These are phyloP conservation scores for Nebria ingens DNA, from an alignment of 1,140 invertebrate species.

Conservation along the genomic window DNA sequence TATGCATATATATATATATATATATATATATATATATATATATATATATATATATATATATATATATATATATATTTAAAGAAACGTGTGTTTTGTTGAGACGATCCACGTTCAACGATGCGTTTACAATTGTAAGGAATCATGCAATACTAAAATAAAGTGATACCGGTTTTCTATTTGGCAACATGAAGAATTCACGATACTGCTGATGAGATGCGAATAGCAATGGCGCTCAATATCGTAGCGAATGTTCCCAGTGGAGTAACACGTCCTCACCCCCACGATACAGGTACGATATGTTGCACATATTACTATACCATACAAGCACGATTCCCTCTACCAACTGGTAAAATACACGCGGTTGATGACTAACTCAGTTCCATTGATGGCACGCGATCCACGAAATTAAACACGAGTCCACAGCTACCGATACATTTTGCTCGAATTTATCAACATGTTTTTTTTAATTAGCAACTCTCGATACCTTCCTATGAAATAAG, in stretches of 20 bases:
- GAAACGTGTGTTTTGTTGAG: no score
- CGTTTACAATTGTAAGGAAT: constrained; percentile 19
- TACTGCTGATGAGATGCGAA: constrained; percentile 26
- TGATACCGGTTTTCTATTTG: constrained; percentile 21
- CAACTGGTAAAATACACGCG: no score
- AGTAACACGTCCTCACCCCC: neutral
- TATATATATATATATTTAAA: no score
- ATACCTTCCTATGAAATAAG: neutral
- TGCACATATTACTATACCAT: no score
- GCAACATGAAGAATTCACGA: constrained; percentile 24
- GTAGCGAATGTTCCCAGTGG: neutral
- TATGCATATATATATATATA: no score
- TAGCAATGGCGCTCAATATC: constrained; percentile 20
- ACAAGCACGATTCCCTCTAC: no score
- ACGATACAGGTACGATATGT: no score
- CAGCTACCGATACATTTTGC: neutral
- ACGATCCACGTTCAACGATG: constrained; percentile 9
- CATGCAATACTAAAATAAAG: constrained; percentile 21
- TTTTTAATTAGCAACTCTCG: neutral
- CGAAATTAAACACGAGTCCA: neutral
- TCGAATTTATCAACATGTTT: neutral
- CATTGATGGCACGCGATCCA: neutral
- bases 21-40: no score
- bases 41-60: no score
- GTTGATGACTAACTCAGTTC: no score